Evolutionary conservation across 2,888 invertebrate genomes (phyloP).

Genomic region (Eustalomyia histrio): DNA sequence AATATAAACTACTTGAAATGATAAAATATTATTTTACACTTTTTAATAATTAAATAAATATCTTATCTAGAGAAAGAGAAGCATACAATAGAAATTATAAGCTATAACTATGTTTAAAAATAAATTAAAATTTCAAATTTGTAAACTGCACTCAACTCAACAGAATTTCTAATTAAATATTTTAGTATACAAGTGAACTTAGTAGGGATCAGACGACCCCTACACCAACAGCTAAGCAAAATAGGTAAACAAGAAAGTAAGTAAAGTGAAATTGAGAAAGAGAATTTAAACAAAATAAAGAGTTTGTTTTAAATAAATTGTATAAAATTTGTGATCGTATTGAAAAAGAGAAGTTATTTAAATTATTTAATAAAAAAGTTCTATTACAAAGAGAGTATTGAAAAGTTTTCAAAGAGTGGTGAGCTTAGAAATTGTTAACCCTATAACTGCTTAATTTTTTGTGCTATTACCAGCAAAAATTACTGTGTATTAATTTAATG

Average conservation of each 20-base stretch:
- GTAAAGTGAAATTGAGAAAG: slow-evolving; percentile 1
- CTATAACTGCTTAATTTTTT: no score
- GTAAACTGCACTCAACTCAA: background rate
- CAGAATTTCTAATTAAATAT: slow-evolving; percentile 18
- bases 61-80: slow-evolving; percentile 4
- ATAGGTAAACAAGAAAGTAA: slow-evolving; percentile 14
- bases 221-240: slow-evolving; percentile 4
- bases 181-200: slow-evolving; percentile 44
- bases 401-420: no score
- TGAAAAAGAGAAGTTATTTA: slow-evolving; percentile 2
- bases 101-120: background rate
- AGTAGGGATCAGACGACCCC: slow-evolving; percentile 8
- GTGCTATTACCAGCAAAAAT: no score
- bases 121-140: background rate
- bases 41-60: background rate
- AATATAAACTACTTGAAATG: background rate
- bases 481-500: no score
- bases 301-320: background rate
- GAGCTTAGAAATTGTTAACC: no score
- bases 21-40: background rate
- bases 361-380: no score
- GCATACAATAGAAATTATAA: background rate
- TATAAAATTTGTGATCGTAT: background rate
- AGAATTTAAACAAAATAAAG: background rate
- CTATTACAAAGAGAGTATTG: no score